phyloP scores from a whole-genome alignment of 2,113 vertebrate species.

The Upupa epops region DNA sequence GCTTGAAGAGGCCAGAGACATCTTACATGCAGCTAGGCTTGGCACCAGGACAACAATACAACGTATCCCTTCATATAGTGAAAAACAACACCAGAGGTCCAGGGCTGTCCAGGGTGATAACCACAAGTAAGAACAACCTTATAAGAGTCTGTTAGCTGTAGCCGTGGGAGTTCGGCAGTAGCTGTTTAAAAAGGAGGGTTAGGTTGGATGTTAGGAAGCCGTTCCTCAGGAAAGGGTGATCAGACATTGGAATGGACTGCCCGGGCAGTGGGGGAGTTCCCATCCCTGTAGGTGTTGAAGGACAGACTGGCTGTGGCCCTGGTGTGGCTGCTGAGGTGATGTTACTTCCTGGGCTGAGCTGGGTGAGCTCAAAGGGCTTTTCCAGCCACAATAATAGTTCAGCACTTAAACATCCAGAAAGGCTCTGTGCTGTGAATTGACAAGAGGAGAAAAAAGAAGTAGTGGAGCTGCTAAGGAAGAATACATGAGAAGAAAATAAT shows the following conservation, averaged over 20 bases:
- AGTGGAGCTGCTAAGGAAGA: neutral
- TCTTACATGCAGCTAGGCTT: slow-evolving; percentile 91
- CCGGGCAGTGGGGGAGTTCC: too few species aligned
- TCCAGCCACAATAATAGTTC: too few species aligned
- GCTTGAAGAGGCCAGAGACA: slow-evolving; percentile 86
- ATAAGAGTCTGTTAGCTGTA: neutral
- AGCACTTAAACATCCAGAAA: neutral
- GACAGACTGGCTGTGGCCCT: too few species aligned
- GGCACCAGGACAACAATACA: slow-evolving; percentile 93
- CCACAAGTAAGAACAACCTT: slow-evolving; percentile 85
- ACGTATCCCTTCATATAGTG: slow-evolving; percentile 91
- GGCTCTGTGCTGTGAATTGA: neutral
- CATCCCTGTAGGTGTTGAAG: too few species aligned
- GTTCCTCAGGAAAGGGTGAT: too few species aligned
- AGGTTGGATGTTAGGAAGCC: too few species aligned
- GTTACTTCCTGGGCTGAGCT: too few species aligned
- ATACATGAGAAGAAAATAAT: neutral
- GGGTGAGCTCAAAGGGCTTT: too few species aligned
- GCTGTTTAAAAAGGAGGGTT: too few species aligned
- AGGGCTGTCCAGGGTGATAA: slow-evolving; percentile 82
- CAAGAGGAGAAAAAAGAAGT: accelerated
- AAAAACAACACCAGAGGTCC: slow-evolving; percentile 94
- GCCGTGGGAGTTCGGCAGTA: neutral
- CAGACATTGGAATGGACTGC: too few species aligned
- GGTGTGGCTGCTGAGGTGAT: too few species aligned